These are phyloP conservation scores for Pagrus major DNA, from an alignment of 2,113 vertebrate genomes.

Conservation along the genomic window DNA sequence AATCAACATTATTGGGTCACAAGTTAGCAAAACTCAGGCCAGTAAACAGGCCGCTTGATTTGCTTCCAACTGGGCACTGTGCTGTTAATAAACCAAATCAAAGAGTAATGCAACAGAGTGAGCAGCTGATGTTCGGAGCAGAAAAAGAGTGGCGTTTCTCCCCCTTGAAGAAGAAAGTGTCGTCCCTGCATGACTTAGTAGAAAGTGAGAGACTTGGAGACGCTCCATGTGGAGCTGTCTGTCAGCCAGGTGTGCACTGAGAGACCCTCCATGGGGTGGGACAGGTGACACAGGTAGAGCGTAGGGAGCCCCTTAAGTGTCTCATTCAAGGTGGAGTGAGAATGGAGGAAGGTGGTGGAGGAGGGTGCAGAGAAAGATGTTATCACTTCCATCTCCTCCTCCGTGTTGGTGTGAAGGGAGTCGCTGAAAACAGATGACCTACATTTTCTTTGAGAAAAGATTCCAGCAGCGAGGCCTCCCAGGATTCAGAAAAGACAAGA, in stretches of 20 bases:
- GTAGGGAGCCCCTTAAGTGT: constrained; percentile 67
- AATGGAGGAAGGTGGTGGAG: not conserved
- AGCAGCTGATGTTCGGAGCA: constrained; percentile 35
- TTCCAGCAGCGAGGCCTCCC: constrained; percentile 60
- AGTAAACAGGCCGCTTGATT: constrained; percentile 37
- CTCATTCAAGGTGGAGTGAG: constrained; percentile 48
- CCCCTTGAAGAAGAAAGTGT: not conserved
- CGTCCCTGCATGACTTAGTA: constrained; percentile 29
- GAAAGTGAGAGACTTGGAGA: constrained; percentile 23
- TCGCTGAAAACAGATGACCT: constrained; percentile 75
- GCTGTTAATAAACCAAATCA: constrained; percentile 44
- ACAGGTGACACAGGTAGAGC: constrained; percentile 53
- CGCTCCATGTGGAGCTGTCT: constrained; percentile 46
- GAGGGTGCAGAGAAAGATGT: constrained; percentile 58
- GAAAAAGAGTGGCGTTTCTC: not conserved
- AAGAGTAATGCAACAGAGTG: constrained; percentile 8
- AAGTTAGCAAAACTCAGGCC: not conserved
- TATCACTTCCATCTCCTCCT: constrained; percentile 65
- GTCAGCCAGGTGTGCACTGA: constrained; percentile 36
- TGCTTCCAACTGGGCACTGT: constrained; percentile 24
- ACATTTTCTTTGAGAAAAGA: constrained; percentile 71
- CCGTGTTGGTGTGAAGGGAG: constrained; percentile 58
- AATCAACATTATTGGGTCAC: constrained; percentile 23
- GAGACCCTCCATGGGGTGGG: constrained; percentile 2
- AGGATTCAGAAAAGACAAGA: constrained; percentile 31